phyloP scores from a whole-genome alignment of 2,888 invertebrate genomes.

The Tipula helvola region DNA sequence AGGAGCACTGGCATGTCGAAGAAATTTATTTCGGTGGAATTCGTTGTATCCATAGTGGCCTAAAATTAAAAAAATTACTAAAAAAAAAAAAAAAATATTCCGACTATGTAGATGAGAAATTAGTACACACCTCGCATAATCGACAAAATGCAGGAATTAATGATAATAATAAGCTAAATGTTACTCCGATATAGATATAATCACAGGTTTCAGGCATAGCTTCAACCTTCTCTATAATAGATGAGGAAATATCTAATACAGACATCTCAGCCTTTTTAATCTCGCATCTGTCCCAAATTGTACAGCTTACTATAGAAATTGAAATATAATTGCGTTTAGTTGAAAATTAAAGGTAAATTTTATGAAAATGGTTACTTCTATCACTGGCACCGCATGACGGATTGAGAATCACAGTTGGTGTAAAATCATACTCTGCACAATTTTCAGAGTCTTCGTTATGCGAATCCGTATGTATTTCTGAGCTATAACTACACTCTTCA shows the following conservation, averaged over 20 bases:
- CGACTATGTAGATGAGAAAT: not conserved
- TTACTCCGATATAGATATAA: constrained; percentile 59
- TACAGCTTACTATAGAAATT: constrained; percentile 66
- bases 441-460: constrained; percentile 43
- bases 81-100: not conserved
- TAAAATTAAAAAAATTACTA: constrained; percentile 15
- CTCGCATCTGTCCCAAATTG: constrained; percentile 86
- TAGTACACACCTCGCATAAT: constrained; percentile 27
- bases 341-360: not conserved
- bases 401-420: constrained; percentile 61
- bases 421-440: constrained; percentile 47
- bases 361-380: constrained; percentile 43
- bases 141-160: constrained; percentile 45
- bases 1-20: constrained; percentile 32
- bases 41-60: constrained; percentile 30
- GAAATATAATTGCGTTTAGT: not conserved
- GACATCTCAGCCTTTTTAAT: constrained; percentile 87
- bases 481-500: constrained; percentile 74
- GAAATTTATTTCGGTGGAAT: constrained; percentile 31
- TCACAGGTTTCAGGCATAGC: constrained; percentile 64
- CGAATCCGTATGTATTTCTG: constrained; percentile 53
- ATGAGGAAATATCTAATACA: constrained; percentile 87
- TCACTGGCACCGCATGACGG: constrained; percentile 57
- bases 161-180: constrained; percentile 46
- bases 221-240: constrained; percentile 85